These are phyloP conservation scores for Margarornis squamiger DNA, from an alignment of 2,797 vertebrate species.

Conservation along the genomic window DNA sequence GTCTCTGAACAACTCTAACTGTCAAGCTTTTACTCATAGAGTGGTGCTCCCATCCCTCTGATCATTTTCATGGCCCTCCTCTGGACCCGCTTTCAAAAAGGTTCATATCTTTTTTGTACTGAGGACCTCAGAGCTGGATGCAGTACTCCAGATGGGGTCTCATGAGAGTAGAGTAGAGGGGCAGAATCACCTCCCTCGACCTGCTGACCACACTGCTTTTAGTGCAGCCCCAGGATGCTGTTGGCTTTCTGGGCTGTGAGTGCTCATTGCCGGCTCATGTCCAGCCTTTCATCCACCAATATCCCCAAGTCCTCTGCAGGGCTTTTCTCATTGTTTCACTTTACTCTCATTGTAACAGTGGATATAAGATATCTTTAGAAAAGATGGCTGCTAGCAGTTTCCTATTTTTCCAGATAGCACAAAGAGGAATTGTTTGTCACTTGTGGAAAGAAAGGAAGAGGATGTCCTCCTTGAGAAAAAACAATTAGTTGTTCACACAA, in stretches of 20 bases:
- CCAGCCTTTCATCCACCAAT: neutral
- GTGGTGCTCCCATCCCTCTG: neutral
- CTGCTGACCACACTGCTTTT: neutral
- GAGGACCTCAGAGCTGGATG: neutral
- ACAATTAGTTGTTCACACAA: neutral
- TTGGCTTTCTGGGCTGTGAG: neutral
- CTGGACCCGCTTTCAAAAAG: neutral
- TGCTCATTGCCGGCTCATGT: rapidly evolving
- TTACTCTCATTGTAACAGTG: neutral
- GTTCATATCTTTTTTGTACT: neutral
- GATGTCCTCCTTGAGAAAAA: neutral
- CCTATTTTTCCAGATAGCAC: neutral
- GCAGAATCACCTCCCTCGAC: neutral
- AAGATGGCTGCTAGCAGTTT: neutral
- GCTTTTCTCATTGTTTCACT: neutral
- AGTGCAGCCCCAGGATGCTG: neutral
- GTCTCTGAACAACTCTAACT: neutral
- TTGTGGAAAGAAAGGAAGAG: neutral
- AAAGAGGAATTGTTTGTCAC: neutral
- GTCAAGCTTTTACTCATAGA: neutral
- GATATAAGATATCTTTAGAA: neutral
- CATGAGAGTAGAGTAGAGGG: neutral
- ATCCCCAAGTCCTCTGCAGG: neutral
- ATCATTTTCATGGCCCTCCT: neutral
- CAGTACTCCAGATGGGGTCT: neutral